Conservation (phyloP, 2,113 vertebrate species). For the Sylvietta virens region DNA sequence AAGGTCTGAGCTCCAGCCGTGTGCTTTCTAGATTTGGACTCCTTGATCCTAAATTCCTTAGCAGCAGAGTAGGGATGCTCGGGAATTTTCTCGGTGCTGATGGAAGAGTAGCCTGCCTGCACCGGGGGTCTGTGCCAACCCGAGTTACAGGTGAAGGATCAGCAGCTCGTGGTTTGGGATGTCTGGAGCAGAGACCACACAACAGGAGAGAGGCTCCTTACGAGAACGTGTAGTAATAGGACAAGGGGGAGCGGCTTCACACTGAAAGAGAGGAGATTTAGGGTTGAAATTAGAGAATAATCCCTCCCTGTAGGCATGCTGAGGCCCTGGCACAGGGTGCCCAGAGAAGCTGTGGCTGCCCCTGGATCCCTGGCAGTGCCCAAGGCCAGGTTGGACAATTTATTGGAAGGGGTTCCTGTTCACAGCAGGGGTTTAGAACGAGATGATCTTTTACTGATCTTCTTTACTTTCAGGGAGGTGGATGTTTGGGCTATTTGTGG, state of each 20-base stretch:
- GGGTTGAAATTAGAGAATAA: not conserved
- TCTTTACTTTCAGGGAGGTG: not conserved
- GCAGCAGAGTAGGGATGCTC: not conserved
- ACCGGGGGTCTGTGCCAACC: not conserved
- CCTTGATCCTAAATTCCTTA: not conserved
- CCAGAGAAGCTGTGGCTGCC: not conserved
- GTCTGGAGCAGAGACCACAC: not conserved
- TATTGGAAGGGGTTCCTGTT: not conserved
- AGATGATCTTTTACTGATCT: not conserved
- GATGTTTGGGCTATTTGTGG: not conserved
- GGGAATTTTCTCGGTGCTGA: not conserved
- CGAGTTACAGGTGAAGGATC: not conserved
- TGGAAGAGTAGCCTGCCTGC: not conserved
- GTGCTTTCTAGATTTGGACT: not conserved
- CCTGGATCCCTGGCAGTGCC: not conserved
- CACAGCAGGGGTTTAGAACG: not conserved
- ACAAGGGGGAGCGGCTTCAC: not conserved
- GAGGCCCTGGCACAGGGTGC: not conserved
- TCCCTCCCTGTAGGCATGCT: not conserved
- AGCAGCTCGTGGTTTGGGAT: not conserved
- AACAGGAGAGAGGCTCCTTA: not conserved
- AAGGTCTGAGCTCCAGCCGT: not conserved
- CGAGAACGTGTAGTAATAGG: not conserved
- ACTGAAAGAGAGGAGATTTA: not conserved
- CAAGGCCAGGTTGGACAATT: not conserved